Base-by-base conservation (phyloP, 2,888 invertebrate genomes). In the Philopedon plagiatum region DNA sequence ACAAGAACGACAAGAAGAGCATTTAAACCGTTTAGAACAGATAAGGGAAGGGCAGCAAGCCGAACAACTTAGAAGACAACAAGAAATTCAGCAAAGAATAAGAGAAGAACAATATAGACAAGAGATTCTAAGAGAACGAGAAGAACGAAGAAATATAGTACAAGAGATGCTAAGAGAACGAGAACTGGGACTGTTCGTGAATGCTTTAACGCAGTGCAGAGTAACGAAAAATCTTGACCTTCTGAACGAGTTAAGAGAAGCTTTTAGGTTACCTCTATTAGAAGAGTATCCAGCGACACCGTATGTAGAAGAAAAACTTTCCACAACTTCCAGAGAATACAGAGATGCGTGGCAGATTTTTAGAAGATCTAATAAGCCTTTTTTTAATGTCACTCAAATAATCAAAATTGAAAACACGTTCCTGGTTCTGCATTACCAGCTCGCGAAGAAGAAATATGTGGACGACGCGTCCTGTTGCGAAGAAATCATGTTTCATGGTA, bases 401-500 rank as follows among this genome's bases (percentile, higher is more conserved):
- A 23, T 57, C 11, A 65, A 69, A 62, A 34, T 76, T 8, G 37
- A 64, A 1, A 76, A 75, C 26, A 64, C 70, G 9, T 75, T 67
- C 57, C 46, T 73, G n/a, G 8, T 63, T 4, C 23, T 71, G 8
- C 66, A 74, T 9, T 76, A 68, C 39, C 62, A 69, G 15, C 21
- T 74, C n/a, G 64, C 26, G 57, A 23, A 54, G 49, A 19, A 29
- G 7, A 51, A 29, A 15, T 64, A 68, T 21, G 2, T 0, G 41
- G 34, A 51, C 44, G 49, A 19, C 11, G 34, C 2, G 9, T 21
- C 2, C 8, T 1, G 8, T 15, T 11, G 9, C n/a, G 32, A 46
- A 8, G 11, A 15, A 19, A 15, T 46, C 19, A 56, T 73, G 18
- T 75, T 70, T 60, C 75, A 75, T 34, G 75, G 75, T 4, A 75